Base-by-base conservation (phyloP, 2,888 invertebrate species). In the Cephus runcator region DNA sequence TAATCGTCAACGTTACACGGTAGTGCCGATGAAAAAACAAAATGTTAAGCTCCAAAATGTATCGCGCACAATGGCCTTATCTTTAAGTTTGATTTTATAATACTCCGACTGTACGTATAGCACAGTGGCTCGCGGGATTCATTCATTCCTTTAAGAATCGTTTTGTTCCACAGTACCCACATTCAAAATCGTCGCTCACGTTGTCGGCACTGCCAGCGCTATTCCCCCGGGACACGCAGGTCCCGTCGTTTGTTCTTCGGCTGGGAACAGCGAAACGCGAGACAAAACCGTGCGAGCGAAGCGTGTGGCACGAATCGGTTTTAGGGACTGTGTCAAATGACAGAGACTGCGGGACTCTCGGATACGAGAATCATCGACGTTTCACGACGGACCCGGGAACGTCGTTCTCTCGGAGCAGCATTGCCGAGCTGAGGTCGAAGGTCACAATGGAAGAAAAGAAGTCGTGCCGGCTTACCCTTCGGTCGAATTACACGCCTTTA, bases 271-370 rank as follows among this genome's bases (percentile, higher is more conserved):
- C 83, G 76, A 78, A 56, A 73, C 81, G 80, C 84, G 86, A 89
- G 87, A 90, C 90, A 90, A 90, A 90, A 89, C 84, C 82, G 79
- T 74, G 78, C 85, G 86, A 85, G 83, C 81, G 80, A 81, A 81
- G 83, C 85, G 85, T 84, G 86, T 89, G 89, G 87, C 89, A 88
- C 89, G 88, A 91, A 90, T 90, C 87, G 86, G 85, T 87, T 90
- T 90, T 89, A 90, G 88, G 56, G 88, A 90, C 90, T 91, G 90
- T 90, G 91, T 90, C 91, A 91, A 91, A 90, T 91, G 90, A 90
- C 89, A 90, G 77, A 56, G 75, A 76, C 76, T 77, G 71, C 71
- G 9, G 34, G 71, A 34, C 33, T 34, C 71, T 31, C 71, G 71
- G 71, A 71, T 34, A 31, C 12, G 71, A 71, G 71, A 31, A 71